A percentile compares a stretch with the other conserved stretches of the same genome.
These are phyloP conservation scores for Meliscaeva auricollis DNA, from an alignment of 2,888 invertebrate genomes.

Conservation along the genomic window DNA sequence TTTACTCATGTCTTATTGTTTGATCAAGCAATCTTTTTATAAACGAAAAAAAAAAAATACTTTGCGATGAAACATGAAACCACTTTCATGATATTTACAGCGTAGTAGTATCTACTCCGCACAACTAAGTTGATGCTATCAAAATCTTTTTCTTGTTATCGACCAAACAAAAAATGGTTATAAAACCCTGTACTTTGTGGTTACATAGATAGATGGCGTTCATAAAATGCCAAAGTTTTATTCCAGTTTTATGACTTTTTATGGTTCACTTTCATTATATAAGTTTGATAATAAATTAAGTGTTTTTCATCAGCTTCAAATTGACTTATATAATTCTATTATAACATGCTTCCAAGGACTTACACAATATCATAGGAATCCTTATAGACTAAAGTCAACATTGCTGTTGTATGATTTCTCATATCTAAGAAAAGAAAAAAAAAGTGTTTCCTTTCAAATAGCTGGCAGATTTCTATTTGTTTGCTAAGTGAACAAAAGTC, in stretches of 20 bases:
- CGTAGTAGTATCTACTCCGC: no score
- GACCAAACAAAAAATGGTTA: neutral
- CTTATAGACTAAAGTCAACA: conserved; percentile 32
- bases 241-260: neutral
- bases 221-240: conserved; percentile 32
- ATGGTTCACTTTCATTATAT: neutral
- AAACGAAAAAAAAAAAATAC: no score
- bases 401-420: conserved; percentile 48
- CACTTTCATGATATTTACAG: no score
- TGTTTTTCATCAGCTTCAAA: conserved; percentile 2
- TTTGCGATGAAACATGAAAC: no score
- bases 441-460: neutral
- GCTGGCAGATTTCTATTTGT: neutral
- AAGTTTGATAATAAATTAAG: conserved; percentile 38
- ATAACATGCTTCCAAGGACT: neutral
- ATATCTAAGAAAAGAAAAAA: neutral
- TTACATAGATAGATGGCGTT: neutral
- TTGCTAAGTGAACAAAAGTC: neutral
- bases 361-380: conserved; percentile 36
- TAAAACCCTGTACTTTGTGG: neutral
- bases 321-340: neutral
- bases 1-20: no score
- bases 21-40: no score
- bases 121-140: neutral
- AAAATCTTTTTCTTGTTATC: conserved; percentile 15